Percentiles rank a stretch among this genome's conserved stretches.
phyloP scores from a whole-genome alignment of 2,797 vertebrate species.

The Pseudocheirus occidentalis region DNA sequence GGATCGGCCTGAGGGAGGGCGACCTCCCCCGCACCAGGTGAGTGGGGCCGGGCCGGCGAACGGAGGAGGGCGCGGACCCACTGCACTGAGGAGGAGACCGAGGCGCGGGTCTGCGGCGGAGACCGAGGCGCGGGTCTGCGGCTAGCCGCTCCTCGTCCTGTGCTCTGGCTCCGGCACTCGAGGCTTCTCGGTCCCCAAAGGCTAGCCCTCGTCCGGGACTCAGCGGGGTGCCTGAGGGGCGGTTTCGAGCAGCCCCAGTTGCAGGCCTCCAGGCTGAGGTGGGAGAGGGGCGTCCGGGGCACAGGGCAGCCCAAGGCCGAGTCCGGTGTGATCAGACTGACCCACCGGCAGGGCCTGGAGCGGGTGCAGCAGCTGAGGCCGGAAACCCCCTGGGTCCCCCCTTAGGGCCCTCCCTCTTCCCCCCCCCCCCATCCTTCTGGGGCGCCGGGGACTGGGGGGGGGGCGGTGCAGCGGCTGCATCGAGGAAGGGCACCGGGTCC shows the following conservation, averaged over 20 bases:
- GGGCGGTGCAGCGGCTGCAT: no score
- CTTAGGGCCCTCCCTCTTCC: accelerated
- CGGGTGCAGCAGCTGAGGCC: background rate
- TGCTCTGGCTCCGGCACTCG: background rate
- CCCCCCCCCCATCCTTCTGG: background rate
- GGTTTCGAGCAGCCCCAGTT: no score
- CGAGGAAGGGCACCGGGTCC: background rate
- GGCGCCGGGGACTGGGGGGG: no score
- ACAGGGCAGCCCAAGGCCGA: no score
- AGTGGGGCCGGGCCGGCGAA: constrained; percentile 29
- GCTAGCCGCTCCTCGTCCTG: background rate
- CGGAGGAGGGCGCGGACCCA: background rate
- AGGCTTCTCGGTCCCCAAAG: no score
- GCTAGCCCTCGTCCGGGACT: background rate
- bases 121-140: no score
- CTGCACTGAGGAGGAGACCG: background rate
- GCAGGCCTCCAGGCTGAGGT: accelerated
- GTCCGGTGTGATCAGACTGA: background rate
- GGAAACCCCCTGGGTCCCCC: background rate
- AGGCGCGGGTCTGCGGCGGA: background rate
- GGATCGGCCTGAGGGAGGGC: constrained; percentile 52
- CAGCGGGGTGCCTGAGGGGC: background rate
- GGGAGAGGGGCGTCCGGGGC: no score
- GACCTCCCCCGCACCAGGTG: constrained; percentile 60
- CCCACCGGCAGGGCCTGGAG: background rate